These are phyloP conservation scores for Sphecodes monilicornis DNA, from an alignment of 2,888 invertebrate species.

Conservation along the genomic window DNA sequence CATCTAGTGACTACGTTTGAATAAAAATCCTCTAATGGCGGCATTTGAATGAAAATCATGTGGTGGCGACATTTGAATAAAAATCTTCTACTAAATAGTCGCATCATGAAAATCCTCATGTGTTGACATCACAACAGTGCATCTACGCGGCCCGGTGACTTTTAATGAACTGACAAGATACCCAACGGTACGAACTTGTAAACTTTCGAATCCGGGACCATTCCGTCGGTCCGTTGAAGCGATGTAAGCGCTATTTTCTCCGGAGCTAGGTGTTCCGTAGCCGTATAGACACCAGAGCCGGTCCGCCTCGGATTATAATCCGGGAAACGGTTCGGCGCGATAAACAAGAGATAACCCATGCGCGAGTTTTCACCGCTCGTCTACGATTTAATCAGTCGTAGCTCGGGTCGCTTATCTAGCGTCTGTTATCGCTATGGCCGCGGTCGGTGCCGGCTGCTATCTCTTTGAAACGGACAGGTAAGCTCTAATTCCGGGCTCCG, in stretches of 20 bases:
- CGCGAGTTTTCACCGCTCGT: slow-evolving; percentile 39
- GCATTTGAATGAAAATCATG: neutral
- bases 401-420: slow-evolving; percentile 56
- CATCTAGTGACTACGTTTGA: neutral
- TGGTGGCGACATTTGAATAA: neutral
- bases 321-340: slow-evolving; percentile 49
- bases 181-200: neutral
- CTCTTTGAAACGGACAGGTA: slow-evolving; percentile 63
- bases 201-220: slow-evolving; percentile 5
- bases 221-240: neutral
- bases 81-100: neutral
- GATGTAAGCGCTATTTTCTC: neutral
- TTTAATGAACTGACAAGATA: neutral
- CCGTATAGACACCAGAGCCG: neutral
- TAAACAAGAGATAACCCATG: slow-evolving; percentile 57
- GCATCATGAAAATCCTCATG: neutral
- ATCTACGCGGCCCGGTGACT: neutral
- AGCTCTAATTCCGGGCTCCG: slow-evolving; percentile 33
- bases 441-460: slow-evolving; percentile 49
- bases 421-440: slow-evolving; percentile 53
- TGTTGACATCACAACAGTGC: neutral
- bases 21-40: neutral
- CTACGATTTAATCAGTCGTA: slow-evolving; percentile 59
- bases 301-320: slow-evolving; percentile 35
- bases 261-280: neutral